Percentiles rank a stretch among this genome's conserved stretches.
Conservation (phyloP, 1,140 invertebrate species). For the Drosophila kepulauana region DNA sequence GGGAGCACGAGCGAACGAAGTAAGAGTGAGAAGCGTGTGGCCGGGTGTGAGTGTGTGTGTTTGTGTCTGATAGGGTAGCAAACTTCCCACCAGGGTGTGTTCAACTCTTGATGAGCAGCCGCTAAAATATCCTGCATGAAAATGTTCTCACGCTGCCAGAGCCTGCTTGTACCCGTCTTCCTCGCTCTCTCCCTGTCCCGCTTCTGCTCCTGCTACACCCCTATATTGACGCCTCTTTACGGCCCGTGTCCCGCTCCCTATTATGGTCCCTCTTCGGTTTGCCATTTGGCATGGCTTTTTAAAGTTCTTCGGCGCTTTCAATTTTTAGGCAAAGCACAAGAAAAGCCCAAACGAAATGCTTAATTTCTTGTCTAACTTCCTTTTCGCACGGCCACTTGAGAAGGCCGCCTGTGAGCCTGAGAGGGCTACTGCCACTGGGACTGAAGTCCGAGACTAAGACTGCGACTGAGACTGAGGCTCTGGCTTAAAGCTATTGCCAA, state of each 20-base stretch:
- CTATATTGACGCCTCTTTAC: neutral
- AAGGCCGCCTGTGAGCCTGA: constrained; percentile 13
- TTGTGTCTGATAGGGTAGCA: constrained; percentile 66
- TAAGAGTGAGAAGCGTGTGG: constrained; percentile 7
- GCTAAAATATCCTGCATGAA: constrained; percentile 82
- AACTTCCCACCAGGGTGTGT: constrained; percentile 82
- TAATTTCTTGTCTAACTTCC: constrained; percentile 70
- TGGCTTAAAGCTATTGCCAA: constrained; percentile 42
- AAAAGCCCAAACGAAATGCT: constrained; percentile 27
- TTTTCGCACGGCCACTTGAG: constrained; percentile 55
- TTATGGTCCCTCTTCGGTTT: constrained; percentile 2
- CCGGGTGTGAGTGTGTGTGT: constrained; percentile 29
- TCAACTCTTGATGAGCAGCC: constrained; percentile 77
- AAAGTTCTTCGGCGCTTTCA: constrained; percentile 46
- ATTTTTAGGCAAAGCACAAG: constrained; percentile 27
- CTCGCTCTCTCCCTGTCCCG: neutral
- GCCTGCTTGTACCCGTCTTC: constrained; percentile 4
- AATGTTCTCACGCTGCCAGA: constrained; percentile 78
- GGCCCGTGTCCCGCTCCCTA: neutral
- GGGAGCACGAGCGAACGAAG: constrained; percentile 4
- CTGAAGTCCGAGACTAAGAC: neutral
- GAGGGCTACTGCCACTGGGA: neutral
- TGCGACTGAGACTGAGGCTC: constrained; percentile 1
- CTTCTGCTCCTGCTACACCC: constrained; percentile 7
- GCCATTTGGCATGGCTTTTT: constrained; percentile 54